phyloP scores from a whole-genome alignment of 2,113 vertebrate species.

The Potamarius usumacintae region DNA sequence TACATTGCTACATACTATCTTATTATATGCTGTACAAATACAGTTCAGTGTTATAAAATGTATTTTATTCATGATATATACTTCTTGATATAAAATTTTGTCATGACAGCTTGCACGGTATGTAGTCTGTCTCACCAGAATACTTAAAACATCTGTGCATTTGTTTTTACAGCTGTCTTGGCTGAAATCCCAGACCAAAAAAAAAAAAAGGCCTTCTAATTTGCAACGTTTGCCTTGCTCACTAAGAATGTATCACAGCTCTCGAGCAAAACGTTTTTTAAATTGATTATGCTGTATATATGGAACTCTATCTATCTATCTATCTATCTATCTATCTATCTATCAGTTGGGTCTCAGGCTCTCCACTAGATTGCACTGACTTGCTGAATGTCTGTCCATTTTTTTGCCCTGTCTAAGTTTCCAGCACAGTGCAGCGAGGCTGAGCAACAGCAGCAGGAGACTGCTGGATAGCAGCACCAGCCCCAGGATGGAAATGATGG shows the following conservation, averaged over 20 bases:
- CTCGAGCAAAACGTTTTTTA: no score
- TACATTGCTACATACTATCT: background rate
- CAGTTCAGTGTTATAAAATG: background rate
- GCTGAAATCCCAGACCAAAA: background rate
- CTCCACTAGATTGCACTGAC: conserved; percentile 82
- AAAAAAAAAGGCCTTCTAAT: background rate
- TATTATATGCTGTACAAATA: background rate
- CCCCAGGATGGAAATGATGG: conserved; percentile 86
- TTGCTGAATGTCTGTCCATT: conserved; percentile 81
- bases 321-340: background rate
- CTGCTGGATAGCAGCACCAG: conserved; percentile 82
- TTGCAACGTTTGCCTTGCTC: background rate
- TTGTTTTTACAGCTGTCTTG: background rate
- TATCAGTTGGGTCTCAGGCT: conserved; percentile 73
- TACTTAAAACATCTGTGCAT: background rate
- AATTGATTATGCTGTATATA: background rate
- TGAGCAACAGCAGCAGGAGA: conserved; percentile 74
- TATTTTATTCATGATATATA: background rate
- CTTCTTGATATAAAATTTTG: background rate
- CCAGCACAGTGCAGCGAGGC: conserved; percentile 83
- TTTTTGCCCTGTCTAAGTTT: conserved; percentile 78
- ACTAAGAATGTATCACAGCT: background rate
- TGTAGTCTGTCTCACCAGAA: background rate
- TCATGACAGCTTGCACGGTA: background rate
- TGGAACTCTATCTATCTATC: background rate